These are phyloP conservation scores for Diogma glabrata DNA, from an alignment of 2,888 invertebrate species.

Conservation along the genomic window DNA sequence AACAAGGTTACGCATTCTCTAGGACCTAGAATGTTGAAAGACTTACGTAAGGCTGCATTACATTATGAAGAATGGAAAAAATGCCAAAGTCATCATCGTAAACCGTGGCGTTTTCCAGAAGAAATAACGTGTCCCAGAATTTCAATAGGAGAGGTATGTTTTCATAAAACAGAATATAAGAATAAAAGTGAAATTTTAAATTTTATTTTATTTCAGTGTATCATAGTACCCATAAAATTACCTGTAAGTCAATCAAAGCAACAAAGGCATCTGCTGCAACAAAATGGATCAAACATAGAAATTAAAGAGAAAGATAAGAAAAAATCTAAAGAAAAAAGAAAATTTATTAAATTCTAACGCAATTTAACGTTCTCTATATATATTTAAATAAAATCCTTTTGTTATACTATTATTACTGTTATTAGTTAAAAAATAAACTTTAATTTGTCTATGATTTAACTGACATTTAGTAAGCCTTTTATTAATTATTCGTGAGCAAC, in stretches of 20 bases:
- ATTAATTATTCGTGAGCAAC: too few relatives aligned
- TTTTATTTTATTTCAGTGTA: conserved; percentile 7
- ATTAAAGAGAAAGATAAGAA: conserved; percentile 5
- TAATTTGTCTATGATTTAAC: too few relatives aligned
- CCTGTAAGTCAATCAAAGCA: background rate
- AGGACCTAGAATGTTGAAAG: conserved; percentile 75
- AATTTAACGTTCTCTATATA: too few relatives aligned
- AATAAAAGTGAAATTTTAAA: background rate
- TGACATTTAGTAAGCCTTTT: too few relatives aligned
- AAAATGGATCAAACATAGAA: conserved; percentile 2
- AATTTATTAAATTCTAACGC: too few relatives aligned
- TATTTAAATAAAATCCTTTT: too few relatives aligned
- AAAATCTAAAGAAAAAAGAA: conserved; percentile 4
- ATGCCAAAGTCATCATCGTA: conserved; percentile 57
- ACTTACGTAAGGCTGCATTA: conserved; percentile 69
- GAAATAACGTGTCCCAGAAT: conserved; percentile 65
- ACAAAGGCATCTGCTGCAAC: too few relatives aligned
- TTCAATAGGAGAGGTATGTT: conserved; percentile 43
- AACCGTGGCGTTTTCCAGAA: conserved; percentile 83
- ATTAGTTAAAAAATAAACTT: too few relatives aligned
- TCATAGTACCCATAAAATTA: background rate
- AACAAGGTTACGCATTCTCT: conserved; percentile 71
- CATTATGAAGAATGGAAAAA: conserved; percentile 74
- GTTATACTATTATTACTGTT: too few relatives aligned
- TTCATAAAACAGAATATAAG: background rate